Evolutionary conservation across 2,888 invertebrate species (phyloP).

Genomic region (Silvanus unidentatus): DNA sequence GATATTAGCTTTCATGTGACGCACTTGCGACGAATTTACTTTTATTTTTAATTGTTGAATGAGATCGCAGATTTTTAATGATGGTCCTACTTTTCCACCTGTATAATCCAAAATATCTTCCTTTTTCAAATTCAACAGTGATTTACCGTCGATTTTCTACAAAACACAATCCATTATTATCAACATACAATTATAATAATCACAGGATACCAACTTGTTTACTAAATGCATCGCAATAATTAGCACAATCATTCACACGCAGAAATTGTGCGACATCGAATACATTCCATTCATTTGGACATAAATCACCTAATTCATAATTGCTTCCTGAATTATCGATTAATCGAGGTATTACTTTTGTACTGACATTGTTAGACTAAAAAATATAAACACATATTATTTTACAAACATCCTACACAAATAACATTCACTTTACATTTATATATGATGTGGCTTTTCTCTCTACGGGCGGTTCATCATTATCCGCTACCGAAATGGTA

Average conservation of each 20-base stretch:
- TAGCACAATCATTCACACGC: conserved; percentile 77
- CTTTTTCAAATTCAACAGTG: conserved; percentile 74
- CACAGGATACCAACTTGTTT: conserved; percentile 41
- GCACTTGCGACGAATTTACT: conserved; percentile 67
- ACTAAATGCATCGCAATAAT: conserved; percentile 62
- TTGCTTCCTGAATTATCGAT: conserved; percentile 53
- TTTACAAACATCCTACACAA: conserved; percentile 18
- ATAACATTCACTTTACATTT: conserved; percentile 43
- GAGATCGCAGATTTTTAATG: conserved; percentile 86
- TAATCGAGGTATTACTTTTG: conserved; percentile 59
- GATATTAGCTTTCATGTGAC: conserved; percentile 56
- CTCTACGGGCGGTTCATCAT: conserved; percentile 48
- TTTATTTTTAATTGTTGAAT: conserved; percentile 87
- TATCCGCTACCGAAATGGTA: conserved; percentile 44
- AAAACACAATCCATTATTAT: conserved; percentile 23
- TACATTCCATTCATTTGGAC: conserved; percentile 72
- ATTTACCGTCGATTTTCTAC: conserved; percentile 75
- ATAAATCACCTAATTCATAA: conserved; percentile 51
- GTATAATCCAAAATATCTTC: conserved; percentile 85
- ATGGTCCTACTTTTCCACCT: conserved; percentile 92
- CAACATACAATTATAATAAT: not conserved
- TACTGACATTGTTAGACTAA: conserved; percentile 44
- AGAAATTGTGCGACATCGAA: conserved; percentile 86
- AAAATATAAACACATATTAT: conserved; percentile 28
- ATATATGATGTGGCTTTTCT: conserved; percentile 59